phyloP scores from a whole-genome alignment of 2,888 invertebrate genomes.

The Microchrysa polita region DNA sequence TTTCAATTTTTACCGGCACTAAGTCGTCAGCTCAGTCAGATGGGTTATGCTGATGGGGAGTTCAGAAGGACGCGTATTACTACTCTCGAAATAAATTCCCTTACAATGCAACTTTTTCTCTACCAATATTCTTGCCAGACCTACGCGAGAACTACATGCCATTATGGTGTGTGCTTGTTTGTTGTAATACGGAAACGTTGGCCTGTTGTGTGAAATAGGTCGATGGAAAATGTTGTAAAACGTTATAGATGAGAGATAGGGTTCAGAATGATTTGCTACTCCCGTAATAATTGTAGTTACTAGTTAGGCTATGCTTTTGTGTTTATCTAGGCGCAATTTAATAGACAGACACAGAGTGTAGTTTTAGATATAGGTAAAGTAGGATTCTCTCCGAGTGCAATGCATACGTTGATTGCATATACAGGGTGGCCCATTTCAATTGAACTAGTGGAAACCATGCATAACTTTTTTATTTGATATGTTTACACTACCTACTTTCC shows the following conservation, averaged over 20 bases:
- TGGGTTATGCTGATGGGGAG: background rate
- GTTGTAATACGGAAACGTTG: background rate
- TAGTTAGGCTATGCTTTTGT: background rate
- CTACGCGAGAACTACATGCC: background rate
- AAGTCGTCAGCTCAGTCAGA: background rate
- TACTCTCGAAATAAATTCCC: background rate
- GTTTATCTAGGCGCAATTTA: too few relatives aligned
- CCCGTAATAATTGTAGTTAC: conserved; percentile 24
- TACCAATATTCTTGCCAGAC: conserved; percentile 10
- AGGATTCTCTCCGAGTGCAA: too few relatives aligned
- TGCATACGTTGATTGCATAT: too few relatives aligned
- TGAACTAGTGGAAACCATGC: too few relatives aligned
- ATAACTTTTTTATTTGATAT: too few relatives aligned
- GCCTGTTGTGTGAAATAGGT: conserved; percentile 22
- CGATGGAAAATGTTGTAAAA: background rate
- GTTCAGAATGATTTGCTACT: conserved; percentile 20
- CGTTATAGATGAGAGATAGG: too few relatives aligned
- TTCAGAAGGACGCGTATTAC: background rate
- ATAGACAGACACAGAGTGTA: too few relatives aligned
- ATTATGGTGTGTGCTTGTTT: background rate
- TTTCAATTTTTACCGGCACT: conserved; percentile 17
- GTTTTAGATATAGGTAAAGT: too few relatives aligned
- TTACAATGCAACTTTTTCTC: conserved; percentile 7
- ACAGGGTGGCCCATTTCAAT: too few relatives aligned
- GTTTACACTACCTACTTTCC: too few relatives aligned